A percentile compares a stretch with the other conserved stretches of the same genome.
Evolutionary conservation across 2,888 invertebrate genomes (phyloP).

Genomic region (Zaprionus lineosus): DNA sequence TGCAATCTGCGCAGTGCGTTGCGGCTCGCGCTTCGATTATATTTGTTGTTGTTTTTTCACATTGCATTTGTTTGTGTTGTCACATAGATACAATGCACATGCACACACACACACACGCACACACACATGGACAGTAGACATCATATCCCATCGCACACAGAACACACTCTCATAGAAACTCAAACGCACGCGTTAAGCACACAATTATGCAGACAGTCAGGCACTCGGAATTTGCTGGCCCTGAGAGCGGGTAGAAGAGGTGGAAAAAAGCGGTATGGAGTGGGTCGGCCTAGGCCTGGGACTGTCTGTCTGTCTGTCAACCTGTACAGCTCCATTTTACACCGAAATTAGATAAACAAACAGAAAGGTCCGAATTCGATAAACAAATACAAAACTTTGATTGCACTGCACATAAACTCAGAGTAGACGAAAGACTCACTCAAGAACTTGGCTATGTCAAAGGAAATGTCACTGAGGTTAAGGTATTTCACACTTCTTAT

Average conservation of each 20-base stretch:
- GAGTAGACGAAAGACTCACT: slow-evolving; percentile 5
- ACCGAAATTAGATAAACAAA: slow-evolving; percentile 76
- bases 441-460: slow-evolving; percentile 1
- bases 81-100: slow-evolving; percentile 40
- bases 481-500: too few relatives aligned
- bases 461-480: too few relatives aligned
- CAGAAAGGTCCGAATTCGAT: slow-evolving; percentile 58
- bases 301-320: slow-evolving; percentile 21
- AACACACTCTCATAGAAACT: slow-evolving; percentile 25
- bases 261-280: slow-evolving; percentile 1
- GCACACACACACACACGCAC: slow-evolving; percentile 4
- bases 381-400: slow-evolving; percentile 74
- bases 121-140: background rate
- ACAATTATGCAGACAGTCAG: slow-evolving; percentile 78
- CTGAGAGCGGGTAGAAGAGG: too few relatives aligned
- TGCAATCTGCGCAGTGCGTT: slow-evolving; percentile 53
- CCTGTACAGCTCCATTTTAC: slow-evolving; percentile 71
- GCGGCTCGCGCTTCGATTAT: slow-evolving; percentile 54
- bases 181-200: slow-evolving; percentile 72
- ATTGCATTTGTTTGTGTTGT: slow-evolving; percentile 57
- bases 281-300: background rate
- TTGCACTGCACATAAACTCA: slow-evolving; percentile 56
- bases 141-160: too few relatives aligned
- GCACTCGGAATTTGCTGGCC: slow-evolving; percentile 66
- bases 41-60: slow-evolving; percentile 54